These are phyloP conservation scores for Mus caroli DNA, from an alignment of 2,797 vertebrate species.

Conservation along the genomic window DNA sequence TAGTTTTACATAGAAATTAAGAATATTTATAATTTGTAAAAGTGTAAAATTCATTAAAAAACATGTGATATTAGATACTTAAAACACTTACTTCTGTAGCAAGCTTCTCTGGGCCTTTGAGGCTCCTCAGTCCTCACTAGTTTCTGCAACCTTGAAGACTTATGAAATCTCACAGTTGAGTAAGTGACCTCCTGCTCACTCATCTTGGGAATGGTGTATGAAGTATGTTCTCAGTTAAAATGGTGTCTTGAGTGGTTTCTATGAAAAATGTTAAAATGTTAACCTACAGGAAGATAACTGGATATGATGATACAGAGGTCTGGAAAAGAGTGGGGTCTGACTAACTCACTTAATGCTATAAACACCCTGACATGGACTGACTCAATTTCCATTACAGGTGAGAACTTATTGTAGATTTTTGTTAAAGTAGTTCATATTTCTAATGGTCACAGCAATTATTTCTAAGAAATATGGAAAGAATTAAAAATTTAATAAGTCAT, in stretches of 20 bases:
- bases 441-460: not conserved
- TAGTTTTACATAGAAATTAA: not conserved
- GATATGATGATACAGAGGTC: not conserved
- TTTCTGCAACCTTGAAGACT: not conserved
- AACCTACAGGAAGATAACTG: not conserved
- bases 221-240: conserved; percentile 9
- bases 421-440: not conserved
- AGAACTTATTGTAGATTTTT: not conserved
- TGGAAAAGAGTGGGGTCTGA: not conserved
- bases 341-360: not conserved
- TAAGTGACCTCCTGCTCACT: conserved; percentile 53
- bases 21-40: not conserved
- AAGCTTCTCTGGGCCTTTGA: not conserved
- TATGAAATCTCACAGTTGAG: not conserved
- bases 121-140: not conserved
- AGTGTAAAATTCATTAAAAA: not conserved
- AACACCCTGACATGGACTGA: not conserved
- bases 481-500: not conserved
- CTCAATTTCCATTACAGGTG: not conserved
- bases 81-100: conserved; percentile 26
- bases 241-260: not conserved
- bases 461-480: not conserved
- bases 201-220: conserved; percentile 47
- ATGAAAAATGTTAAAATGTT: conserved; percentile 20
- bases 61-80: not conserved